Conservation (phyloP, 2,888 invertebrate genomes). For the Drosophila picticornis region DNA sequence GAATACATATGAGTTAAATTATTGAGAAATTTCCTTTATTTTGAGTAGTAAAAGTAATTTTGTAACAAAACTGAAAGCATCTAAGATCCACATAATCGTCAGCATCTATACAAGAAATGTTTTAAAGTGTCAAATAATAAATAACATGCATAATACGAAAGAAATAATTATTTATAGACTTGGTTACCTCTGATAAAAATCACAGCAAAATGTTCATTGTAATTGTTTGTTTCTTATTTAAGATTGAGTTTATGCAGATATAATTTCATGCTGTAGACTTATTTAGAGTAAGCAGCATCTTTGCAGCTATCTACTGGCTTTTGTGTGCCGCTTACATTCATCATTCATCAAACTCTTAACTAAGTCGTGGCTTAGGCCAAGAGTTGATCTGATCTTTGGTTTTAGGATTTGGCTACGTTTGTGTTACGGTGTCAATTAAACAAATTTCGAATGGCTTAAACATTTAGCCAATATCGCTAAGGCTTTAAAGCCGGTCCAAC, state of each 20-base stretch:
- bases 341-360: constrained; percentile 44
- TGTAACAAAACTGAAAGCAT: neutral
- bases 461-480: constrained; percentile 20
- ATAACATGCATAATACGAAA: neutral
- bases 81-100: neutral
- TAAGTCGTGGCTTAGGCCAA: constrained; percentile 28
- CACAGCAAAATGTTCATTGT: neutral
- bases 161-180: neutral
- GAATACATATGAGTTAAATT: neutral
- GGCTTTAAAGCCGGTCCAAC: constrained; percentile 32
- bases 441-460: constrained; percentile 48
- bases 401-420: constrained; percentile 24
- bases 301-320: neutral
- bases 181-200: neutral
- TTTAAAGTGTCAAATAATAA: neutral
- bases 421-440: constrained; percentile 58
- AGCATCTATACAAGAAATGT: neutral
- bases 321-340: constrained; percentile 44
- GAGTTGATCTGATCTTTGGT: constrained; percentile 36
- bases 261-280: neutral
- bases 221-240: neutral
- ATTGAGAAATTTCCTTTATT: neutral
- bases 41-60: neutral
- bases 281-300: neutral
- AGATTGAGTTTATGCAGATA: neutral